Evolutionary conservation across 2,113 vertebrate species (phyloP).

Genomic region (Delphinapterus leucas): DNA sequence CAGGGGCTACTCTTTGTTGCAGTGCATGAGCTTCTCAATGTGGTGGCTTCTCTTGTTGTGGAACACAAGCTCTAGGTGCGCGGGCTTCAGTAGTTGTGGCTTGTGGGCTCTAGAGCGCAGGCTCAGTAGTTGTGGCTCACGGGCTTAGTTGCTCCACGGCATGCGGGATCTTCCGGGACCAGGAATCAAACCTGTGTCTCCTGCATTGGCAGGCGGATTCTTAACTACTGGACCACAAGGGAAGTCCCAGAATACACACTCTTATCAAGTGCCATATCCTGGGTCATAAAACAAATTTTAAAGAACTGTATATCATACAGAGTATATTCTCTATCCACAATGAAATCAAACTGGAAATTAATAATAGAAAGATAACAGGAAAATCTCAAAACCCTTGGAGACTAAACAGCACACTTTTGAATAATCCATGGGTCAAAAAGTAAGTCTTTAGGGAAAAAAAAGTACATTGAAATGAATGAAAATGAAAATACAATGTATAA

Average conservation of each 20-base stretch:
- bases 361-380: not conserved
- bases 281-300: not conserved
- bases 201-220: too few species aligned
- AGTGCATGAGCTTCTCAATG: too few species aligned
- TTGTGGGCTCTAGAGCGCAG: too few species aligned
- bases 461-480: not conserved
- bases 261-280: not conserved
- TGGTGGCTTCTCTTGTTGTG: too few species aligned
- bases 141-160: too few species aligned
- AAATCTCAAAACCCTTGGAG: not conserved
- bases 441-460: not conserved
- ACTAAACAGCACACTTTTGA: not conserved
- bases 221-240: too few species aligned
- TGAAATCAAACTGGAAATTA: not conserved
- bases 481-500: not conserved
- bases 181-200: too few species aligned
- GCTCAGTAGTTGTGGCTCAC: too few species aligned
- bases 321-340: not conserved
- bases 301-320: not conserved
- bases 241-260: not conserved
- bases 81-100: too few species aligned
- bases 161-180: too few species aligned
- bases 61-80: too few species aligned
- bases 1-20: too few species aligned
- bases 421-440: not conserved